phyloP scores from a whole-genome alignment of 2,113 vertebrate species.

The Calidris pygmaea region DNA sequence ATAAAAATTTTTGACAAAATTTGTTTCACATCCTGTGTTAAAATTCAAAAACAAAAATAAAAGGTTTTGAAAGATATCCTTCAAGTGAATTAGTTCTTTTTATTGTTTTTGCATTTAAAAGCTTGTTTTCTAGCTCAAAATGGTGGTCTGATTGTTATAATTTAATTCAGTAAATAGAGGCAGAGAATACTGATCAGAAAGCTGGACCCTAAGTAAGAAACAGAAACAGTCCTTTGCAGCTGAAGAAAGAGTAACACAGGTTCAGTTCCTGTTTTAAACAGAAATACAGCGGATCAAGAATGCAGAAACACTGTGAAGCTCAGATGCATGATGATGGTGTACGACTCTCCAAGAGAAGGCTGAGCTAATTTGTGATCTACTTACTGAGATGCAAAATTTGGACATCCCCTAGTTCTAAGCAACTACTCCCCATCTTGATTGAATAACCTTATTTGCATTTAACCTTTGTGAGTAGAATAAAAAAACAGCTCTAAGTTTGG shows the following conservation, averaged over 20 bases:
- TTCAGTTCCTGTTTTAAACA: background rate
- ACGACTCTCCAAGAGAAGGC: background rate
- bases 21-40: background rate
- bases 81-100: background rate
- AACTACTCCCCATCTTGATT: background rate
- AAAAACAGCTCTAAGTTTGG: background rate
- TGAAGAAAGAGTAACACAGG: background rate
- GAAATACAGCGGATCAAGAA: background rate
- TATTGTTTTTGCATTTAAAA: background rate
- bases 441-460: background rate
- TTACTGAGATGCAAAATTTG: background rate
- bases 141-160: background rate
- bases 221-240: background rate
- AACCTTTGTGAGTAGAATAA: background rate
- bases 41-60: background rate
- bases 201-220: background rate
- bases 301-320: background rate
- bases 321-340: too few species aligned
- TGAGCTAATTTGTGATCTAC: background rate
- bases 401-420: background rate
- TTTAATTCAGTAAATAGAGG: background rate
- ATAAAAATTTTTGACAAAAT: background rate
- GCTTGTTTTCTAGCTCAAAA: background rate
- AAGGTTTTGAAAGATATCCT: fast-evolving
- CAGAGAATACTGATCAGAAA: background rate